Evolutionary conservation across 1,140 invertebrate genomes (phyloP).

Genomic region (Nymphalis io): DNA sequence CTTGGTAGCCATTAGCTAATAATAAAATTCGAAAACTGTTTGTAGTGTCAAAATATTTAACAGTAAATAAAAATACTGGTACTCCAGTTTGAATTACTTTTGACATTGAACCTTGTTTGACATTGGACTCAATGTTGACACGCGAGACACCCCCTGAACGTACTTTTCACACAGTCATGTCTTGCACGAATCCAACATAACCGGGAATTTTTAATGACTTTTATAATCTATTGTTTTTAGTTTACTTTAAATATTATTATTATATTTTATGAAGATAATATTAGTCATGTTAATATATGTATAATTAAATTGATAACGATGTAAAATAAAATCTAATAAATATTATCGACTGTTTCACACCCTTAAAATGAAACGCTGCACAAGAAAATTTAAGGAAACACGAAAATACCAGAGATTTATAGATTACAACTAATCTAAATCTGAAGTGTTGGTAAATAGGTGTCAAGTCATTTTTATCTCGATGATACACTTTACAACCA

Average conservation of each 20-base stretch:
- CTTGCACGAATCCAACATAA: background rate
- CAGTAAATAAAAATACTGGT: background rate
- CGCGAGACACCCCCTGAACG: constrained; percentile 16
- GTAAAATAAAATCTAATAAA: no score
- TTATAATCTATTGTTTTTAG: background rate
- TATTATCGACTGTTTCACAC: no score
- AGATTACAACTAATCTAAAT: no score
- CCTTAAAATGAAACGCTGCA: no score
- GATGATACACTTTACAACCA: background rate
- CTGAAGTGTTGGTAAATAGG: no score
- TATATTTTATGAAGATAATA: no score
- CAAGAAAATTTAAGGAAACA: no score
- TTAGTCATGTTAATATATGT: no score
- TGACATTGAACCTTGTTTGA: constrained; percentile 2
- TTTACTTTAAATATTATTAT: background rate
- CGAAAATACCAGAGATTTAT: no score
- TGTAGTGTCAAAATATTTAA: background rate
- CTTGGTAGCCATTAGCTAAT: background rate
- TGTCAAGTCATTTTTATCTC: background rate
- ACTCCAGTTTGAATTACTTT: background rate
- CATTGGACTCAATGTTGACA: constrained; percentile 13
- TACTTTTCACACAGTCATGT: background rate
- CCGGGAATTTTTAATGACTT: background rate
- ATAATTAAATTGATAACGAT: no score
- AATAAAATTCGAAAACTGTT: background rate